Conservation (phyloP, 1,140 invertebrate species). For the Meloidogyne floridensis region DNA sequence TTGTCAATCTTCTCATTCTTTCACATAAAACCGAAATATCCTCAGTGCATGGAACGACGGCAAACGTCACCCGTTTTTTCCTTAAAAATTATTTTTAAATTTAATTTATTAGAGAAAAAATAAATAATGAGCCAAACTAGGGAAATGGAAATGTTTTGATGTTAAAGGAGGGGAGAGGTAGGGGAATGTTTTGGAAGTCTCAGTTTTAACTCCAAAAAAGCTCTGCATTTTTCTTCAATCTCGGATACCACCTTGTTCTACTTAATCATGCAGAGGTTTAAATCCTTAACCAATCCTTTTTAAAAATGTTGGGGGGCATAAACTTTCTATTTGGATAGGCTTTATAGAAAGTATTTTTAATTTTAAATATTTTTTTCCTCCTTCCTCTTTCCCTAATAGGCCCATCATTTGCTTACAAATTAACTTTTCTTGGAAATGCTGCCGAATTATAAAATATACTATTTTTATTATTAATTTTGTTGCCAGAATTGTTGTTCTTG, state of each 20-base stretch:
- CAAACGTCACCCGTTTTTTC: neutral
- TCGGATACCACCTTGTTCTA: too few relatives aligned
- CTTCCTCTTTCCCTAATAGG: neutral
- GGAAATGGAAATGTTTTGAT: neutral
- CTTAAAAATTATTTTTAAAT: neutral
- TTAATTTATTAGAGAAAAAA: neutral
- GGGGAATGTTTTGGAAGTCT: too few relatives aligned
- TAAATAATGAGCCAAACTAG: neutral
- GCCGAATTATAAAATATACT: neutral
- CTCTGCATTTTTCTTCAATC: too few relatives aligned
- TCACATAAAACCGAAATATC: neutral
- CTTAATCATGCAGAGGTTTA: too few relatives aligned
- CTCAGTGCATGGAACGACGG: neutral
- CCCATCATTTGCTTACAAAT: slow-evolving; percentile 9
- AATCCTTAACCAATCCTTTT: too few relatives aligned
- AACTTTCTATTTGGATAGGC: too few relatives aligned
- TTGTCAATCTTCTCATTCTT: neutral
- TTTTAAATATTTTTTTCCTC: neutral
- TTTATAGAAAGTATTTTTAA: too few relatives aligned
- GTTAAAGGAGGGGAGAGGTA: neutral
- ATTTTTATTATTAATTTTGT: neutral
- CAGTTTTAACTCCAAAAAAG: too few relatives aligned
- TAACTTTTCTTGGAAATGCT: neutral
- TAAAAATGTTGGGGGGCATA: too few relatives aligned
- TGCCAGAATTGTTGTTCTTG: too few relatives aligned